Conservation (phyloP, 1,140 invertebrate species). For the Steinernema khuongi region DNA sequence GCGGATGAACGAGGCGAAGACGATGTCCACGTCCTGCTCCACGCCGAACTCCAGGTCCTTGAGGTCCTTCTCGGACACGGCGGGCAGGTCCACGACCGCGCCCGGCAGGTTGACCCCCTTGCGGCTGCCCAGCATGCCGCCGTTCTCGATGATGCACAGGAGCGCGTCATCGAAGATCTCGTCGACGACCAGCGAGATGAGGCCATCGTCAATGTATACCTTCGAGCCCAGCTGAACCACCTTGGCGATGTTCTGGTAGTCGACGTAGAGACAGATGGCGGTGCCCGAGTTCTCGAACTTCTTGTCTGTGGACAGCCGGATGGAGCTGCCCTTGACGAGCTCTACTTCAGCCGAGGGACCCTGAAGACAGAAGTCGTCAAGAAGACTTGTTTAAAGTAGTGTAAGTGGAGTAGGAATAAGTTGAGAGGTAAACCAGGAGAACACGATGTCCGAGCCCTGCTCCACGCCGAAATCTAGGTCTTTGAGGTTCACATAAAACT, state of each 20-base stretch:
- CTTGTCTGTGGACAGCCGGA: constrained; percentile 82
- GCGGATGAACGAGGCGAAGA: constrained; percentile 97
- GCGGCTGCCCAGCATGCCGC: constrained; percentile 83
- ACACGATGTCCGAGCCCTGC: too few species aligned
- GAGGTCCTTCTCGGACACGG: constrained; percentile 95
- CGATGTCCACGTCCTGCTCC: constrained; percentile 81
- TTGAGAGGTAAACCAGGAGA: too few species aligned
- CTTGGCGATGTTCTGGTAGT: constrained; percentile 91
- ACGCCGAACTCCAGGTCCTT: constrained; percentile 88
- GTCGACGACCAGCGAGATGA: constrained; percentile 82
- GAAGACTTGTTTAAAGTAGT: constrained; percentile 16
- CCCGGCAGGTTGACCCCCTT: constrained; percentile 97
- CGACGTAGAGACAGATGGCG: constrained; percentile 70
- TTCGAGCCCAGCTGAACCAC: constrained; percentile 79
- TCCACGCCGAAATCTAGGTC: too few species aligned
- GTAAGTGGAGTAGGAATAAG: too few species aligned
- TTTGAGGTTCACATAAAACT: too few species aligned
- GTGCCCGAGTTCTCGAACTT: constrained; percentile 76
- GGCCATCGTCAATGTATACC: constrained; percentile 94
- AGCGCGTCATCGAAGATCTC: constrained; percentile 61
- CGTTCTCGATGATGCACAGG: constrained; percentile 86
- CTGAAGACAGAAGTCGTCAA: constrained; percentile 60
- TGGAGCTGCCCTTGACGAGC: constrained; percentile 74
- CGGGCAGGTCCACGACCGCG: constrained; percentile 88
- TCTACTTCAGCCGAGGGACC: constrained; percentile 83